phyloP scores from a whole-genome alignment of 2,113 vertebrate species.

The Micronisus gabar region DNA sequence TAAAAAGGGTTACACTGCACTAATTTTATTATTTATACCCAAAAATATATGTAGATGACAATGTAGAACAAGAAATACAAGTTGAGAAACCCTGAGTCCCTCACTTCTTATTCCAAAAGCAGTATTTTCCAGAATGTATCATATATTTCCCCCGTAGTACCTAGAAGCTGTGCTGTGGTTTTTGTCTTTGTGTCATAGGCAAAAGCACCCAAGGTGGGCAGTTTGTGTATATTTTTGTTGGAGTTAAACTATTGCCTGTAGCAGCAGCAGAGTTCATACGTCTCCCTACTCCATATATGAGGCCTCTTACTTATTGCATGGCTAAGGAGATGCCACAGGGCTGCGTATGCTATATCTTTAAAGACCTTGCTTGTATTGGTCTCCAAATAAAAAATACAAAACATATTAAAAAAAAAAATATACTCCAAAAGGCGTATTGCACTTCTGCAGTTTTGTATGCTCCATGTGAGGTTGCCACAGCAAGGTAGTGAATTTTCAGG shows the following conservation, averaged over 20 bases:
- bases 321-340: neutral
- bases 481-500: neutral
- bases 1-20: neutral
- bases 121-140: neutral
- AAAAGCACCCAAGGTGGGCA: neutral
- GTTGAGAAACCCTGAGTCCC: neutral
- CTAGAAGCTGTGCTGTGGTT: neutral
- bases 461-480: neutral
- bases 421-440: neutral
- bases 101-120: neutral
- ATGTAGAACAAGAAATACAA: neutral
- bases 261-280: neutral
- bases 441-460: neutral
- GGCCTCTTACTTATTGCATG: neutral
- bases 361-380: neutral
- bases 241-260: neutral
- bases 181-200: neutral
- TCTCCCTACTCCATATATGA: neutral
- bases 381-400: neutral
- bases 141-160: neutral
- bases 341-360: neutral
- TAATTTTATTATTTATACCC: neutral
- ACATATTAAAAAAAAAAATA: no score
- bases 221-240: neutral
- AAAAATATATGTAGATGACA: neutral